Base-by-base conservation (phyloP, 2,797 vertebrate genomes). In the Spinibarbus caldwelli region DNA sequence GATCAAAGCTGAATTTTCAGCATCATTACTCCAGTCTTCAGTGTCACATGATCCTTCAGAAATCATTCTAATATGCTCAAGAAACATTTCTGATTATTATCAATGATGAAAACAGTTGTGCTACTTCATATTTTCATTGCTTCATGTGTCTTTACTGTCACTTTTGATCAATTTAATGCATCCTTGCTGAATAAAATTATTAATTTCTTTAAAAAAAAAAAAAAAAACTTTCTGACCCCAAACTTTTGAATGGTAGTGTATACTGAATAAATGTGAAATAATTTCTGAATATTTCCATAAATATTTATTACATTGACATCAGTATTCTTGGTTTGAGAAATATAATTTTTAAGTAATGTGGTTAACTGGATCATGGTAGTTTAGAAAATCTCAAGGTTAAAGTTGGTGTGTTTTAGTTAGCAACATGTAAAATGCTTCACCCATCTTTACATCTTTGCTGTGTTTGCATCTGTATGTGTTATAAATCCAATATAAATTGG, bases 401-500 rank as follows among this genome's bases (percentile, higher is more conserved):
- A 29, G 12, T 17, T 17, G 6, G 3, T 0, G 10, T 54, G 19
- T 36, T 76, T 76, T 21, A 41, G 36, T 26, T n/a, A 8, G 34
- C 75, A 17, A n/a, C 17, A 10, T 77, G 49, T 59, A 15, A 52
- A 49, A 75, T 19, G 1, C 34, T 52, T 67, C 45, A 52, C 36
- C n/a, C 79, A 54, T 81, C 79, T 26, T 43, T 41, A 29, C 49
- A 71, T 82, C n/a, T 71, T 41, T 71, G 15, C 67, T 4, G 34
- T 68, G 23, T 43, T 41, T 41, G 67, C n/a, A 9, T 31, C 57
- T 12, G 57, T 68, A 6, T 52, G 78, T 80, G 31, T 52, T 38
- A 17, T 43, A 41, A 54, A 81, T 54, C n/a, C 47, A 70, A n/a
- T n/a, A n/a, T n/a, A n/a, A 81, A 81, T 14, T 70, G 34, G 49